phyloP scores from a whole-genome alignment of 2,888 invertebrate genomes.

The Drosophila basisetae region DNA sequence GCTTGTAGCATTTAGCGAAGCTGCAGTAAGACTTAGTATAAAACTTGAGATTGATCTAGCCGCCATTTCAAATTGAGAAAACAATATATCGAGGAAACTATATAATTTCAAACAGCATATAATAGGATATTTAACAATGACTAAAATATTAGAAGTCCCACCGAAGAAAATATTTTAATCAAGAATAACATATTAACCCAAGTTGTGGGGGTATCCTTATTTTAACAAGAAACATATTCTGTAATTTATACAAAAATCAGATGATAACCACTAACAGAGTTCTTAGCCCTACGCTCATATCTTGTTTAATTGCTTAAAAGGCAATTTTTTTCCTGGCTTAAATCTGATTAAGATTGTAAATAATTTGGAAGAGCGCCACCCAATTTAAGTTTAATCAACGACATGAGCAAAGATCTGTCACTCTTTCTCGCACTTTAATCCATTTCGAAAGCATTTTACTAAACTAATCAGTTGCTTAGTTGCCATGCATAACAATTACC shows the following conservation, averaged over 20 bases:
- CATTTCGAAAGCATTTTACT: conserved; percentile 53
- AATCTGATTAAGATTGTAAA: not conserved
- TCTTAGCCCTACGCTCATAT: not conserved
- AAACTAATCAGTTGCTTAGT: conserved; percentile 66
- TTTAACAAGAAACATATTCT: not conserved
- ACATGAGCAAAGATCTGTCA: conserved; percentile 31
- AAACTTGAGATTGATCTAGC: not conserved
- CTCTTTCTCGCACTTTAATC: conserved; percentile 30
- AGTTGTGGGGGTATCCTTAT: not conserved
- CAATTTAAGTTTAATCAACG: conserved; percentile 52
- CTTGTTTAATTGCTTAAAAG: not conserved
- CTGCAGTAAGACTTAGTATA: not conserved
- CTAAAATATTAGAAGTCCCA: not conserved
- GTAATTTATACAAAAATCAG: not conserved
- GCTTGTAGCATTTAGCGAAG: not conserved
- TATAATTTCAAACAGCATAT: not conserved
- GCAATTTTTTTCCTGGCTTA: not conserved
- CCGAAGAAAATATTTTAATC: not conserved
- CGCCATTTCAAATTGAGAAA: not conserved
- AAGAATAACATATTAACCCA: not conserved
- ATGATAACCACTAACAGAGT: not conserved
- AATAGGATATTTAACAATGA: not conserved
- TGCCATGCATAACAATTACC: conserved; percentile 74
- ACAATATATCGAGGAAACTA: not conserved
- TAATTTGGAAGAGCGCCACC: conserved; percentile 8